A percentile compares a stretch with the other conserved stretches of the same genome.
phyloP scores from a whole-genome alignment of 2,113 vertebrate species.

The Pteronura brasiliensis region DNA sequence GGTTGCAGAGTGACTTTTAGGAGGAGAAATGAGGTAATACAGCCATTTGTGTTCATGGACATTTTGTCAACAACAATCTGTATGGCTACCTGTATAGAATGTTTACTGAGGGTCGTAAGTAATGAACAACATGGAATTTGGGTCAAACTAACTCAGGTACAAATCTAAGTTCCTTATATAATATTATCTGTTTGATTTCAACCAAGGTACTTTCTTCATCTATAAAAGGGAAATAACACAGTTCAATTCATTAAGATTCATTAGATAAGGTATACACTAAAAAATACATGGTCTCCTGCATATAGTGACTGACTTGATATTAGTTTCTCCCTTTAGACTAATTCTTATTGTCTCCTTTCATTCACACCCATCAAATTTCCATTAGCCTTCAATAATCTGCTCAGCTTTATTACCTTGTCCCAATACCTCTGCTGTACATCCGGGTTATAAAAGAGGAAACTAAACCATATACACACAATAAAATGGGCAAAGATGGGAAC shows the following conservation, averaged over 20 bases:
- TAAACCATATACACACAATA: neutral
- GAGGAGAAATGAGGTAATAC: neutral
- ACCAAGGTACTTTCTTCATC: neutral
- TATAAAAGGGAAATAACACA: neutral
- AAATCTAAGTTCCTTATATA: neutral
- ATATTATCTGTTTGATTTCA: neutral
- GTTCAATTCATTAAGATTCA: neutral
- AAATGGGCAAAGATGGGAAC: neutral
- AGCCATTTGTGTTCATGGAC: neutral
- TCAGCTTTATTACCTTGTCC: neutral
- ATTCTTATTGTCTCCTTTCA: neutral
- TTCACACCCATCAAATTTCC: neutral
- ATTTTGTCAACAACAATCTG: neutral
- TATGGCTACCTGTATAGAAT: neutral
- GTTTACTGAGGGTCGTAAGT: neutral
- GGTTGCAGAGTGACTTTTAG: neutral
- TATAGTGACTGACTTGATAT: neutral
- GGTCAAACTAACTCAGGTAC: neutral
- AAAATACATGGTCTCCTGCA: neutral
- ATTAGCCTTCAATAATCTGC: neutral
- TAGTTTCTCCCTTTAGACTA: neutral
- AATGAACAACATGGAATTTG: neutral
- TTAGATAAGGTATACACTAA: neutral
- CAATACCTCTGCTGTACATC: neutral
- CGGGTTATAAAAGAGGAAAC: neutral